Base-by-base conservation (phyloP, 2,797 vertebrate genomes). In the Pelobates cultripes region DNA sequence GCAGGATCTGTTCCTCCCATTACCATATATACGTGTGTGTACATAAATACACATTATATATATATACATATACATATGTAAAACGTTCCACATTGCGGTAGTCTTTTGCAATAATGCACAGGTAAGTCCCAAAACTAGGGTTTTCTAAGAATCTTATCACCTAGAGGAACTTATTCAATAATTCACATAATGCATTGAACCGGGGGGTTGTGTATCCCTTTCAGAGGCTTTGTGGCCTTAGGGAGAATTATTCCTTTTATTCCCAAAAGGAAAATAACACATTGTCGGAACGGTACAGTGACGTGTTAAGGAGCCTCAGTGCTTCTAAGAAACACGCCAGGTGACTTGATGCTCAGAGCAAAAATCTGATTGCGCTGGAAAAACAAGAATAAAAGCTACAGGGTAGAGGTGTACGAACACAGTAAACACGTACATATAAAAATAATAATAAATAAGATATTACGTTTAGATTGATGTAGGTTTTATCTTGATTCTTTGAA, bases 111-210 rank as follows among this genome's bases (percentile, higher is more conserved):
- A 69, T 43, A 68, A n/a, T 8, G 75, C 14, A 61, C 15, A 44
- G 43, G 51, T 70, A 15, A n/a, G 6, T 44, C 10, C 4, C 43
- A 13, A 40, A 7, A 72, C 44, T 28, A 53, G 55, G 43, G 44
- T 17, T 40, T 70, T 42, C 2, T 60, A 40, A 61, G 0, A 44
- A 15, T 43, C 17, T 67, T 41, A 41, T 51, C 66, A 43, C 74
- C 55, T 60, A 63, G 42, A 69, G 55, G 43, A 75, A 63, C 67
- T 9, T 28, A n/a, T 73, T 73, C 28, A 17, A 13, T 75, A 44
- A 43, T 8, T 10, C 1, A 3, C 3, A 17, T 43, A 75, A 75
- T 15, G 57, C 15, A 51, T 44, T 71, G 14, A 13, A 12, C n/a
- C 2, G 68, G 42, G 12, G 61, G 61, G 5, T 17, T 3, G n/a